Percentiles rank a stretch among this genome's conserved stretches.
Evolutionary conservation across 2,888 invertebrate species (phyloP).

Genomic region (Leptura quadrifasciata): DNA sequence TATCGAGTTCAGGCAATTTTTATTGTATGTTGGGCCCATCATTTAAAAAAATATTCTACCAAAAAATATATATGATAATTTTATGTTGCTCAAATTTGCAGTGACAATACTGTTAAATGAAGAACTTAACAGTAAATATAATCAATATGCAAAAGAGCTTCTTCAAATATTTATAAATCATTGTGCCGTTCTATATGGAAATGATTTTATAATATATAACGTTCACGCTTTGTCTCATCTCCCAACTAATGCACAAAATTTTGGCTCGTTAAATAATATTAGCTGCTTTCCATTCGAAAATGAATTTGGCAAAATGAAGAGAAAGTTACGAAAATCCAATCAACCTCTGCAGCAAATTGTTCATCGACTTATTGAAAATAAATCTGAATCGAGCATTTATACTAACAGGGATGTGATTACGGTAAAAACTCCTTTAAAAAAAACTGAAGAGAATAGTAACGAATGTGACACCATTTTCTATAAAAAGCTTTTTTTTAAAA

Average conservation of each 20-base stretch:
- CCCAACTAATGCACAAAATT: slow-evolving; percentile 30
- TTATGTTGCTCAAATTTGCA: slow-evolving; percentile 53
- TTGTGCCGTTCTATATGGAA: slow-evolving; percentile 35
- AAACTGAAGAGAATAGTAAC: no score
- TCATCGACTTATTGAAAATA: no score
- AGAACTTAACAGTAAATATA: slow-evolving; percentile 47
- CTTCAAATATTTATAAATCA: slow-evolving; percentile 41
- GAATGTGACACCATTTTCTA: no score
- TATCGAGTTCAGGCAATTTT: slow-evolving; percentile 56
- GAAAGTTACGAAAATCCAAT: no score
- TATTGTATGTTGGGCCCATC: slow-evolving; percentile 53
- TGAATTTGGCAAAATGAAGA: no score
- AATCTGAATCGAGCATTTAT: no score
- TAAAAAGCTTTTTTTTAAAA: no score
- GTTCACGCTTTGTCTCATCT: slow-evolving; percentile 40
- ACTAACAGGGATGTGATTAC: no score
- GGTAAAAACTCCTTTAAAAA: no score
- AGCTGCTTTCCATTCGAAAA: no score
- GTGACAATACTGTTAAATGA: slow-evolving; percentile 49
- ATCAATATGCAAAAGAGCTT: slow-evolving; percentile 49
- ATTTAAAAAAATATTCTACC: slow-evolving; percentile 44
- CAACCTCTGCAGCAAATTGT: no score
- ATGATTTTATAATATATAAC: slow-evolving; percentile 41
- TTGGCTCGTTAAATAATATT: slow-evolving; percentile 32
- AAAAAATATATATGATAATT: slow-evolving; percentile 47